Conservation (phyloP, 2,797 vertebrate species). For the Lepus townsendii region DNA sequence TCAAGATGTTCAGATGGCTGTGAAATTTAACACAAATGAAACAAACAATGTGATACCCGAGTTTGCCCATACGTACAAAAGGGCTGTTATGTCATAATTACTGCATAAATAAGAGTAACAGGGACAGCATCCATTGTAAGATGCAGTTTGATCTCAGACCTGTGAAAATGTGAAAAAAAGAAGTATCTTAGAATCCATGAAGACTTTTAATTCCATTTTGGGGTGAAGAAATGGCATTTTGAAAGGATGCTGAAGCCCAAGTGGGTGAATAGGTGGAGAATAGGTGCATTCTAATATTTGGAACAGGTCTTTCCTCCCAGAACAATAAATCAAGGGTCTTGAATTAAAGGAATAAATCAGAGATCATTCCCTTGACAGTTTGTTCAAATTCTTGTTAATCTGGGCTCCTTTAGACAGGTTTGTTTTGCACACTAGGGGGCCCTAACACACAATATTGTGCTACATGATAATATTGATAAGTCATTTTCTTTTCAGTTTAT, state of each 20-base stretch:
- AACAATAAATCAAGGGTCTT: neutral
- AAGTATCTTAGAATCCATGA: constrained; percentile 1
- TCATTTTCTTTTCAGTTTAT: neutral
- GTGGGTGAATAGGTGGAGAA: neutral
- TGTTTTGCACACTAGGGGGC: constrained; percentile 52
- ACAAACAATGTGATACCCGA: neutral
- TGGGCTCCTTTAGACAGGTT: neutral
- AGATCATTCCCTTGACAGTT: neutral
- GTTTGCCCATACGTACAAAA: neutral
- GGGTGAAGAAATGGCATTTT: neutral
- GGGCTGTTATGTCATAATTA: neutral
- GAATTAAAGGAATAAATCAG: neutral
- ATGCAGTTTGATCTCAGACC: neutral
- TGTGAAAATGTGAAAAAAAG: constrained; percentile 21
- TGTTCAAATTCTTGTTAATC: neutral
- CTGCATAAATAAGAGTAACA: neutral
- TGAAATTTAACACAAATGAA: neutral
- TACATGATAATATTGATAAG: neutral
- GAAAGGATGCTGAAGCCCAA: neutral
- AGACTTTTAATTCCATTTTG: neutral
- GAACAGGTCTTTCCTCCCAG: neutral
- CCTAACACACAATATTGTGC: neutral
- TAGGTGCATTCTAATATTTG: neutral
- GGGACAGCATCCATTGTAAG: neutral
- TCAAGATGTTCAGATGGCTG: neutral